A percentile compares a stretch with the other conserved stretches of the same genome.
phyloP scores from a whole-genome alignment of 2,797 vertebrate genomes.

The Rhabdophis nuchalis region DNA sequence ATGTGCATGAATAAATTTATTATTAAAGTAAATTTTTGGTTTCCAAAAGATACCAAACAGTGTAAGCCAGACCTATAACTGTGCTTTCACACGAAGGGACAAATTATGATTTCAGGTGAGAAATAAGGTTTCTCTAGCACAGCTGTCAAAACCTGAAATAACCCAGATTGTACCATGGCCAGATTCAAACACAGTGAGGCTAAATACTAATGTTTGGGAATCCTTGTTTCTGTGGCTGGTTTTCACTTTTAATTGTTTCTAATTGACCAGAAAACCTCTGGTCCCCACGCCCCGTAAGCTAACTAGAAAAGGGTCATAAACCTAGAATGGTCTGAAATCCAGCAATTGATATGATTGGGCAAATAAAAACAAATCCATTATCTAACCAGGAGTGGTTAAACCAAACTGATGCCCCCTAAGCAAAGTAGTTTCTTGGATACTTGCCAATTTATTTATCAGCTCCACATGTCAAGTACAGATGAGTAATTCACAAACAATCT shows the following conservation, averaged over 20 bases:
- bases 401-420: background rate
- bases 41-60: background rate
- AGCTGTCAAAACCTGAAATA: background rate
- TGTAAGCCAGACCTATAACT: background rate
- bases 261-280: background rate
- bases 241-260: background rate
- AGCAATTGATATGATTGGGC: background rate
- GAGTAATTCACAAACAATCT: conserved; percentile 23
- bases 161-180: background rate
- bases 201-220: background rate
- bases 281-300: background rate
- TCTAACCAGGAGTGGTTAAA: background rate
- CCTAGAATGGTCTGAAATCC: background rate
- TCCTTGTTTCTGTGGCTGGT: background rate
- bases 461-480: conserved; percentile 16
- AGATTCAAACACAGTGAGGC: background rate
- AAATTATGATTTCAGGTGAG: background rate
- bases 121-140: background rate
- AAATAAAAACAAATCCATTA: background rate
- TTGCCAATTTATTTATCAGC: conserved; percentile 13
- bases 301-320: background rate
- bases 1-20: conserved; percentile 10
- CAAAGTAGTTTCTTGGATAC: background rate
- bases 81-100: background rate
- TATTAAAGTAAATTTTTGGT: background rate